Evolutionary conservation across 2,113 vertebrate species (phyloP).

Genomic region (Onychostruthus taczanowskii): DNA sequence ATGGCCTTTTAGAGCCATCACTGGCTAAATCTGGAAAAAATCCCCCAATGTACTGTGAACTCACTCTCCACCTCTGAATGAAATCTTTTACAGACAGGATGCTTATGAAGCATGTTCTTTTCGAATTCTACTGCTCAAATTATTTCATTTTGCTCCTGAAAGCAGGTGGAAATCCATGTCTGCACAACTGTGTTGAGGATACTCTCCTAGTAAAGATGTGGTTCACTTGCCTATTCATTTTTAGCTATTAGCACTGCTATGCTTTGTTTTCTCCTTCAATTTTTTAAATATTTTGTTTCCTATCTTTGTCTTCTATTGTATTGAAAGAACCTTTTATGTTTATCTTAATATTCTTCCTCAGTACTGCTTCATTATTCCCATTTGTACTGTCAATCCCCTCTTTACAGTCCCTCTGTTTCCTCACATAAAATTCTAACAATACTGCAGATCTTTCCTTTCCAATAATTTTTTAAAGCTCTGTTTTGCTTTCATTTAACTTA

Average conservation of each 20-base stretch:
- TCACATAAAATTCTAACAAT: constrained; percentile 14
- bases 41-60: fast-evolving
- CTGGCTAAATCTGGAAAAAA: neutral
- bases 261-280: neutral
- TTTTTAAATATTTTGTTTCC: neutral
- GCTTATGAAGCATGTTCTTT: neutral
- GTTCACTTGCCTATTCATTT: neutral
- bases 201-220: neutral
- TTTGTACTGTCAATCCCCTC: neutral
- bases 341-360: constrained; percentile 6
- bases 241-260: neutral
- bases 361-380: constrained; percentile 15
- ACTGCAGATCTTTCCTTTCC: neutral
- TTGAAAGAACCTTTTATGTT: neutral
- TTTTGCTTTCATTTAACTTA: constrained; percentile 41
- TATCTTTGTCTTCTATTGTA: neutral
- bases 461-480: constrained; percentile 15
- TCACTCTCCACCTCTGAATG: neutral
- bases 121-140: neutral
- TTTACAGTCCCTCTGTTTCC: constrained; percentile 36
- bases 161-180: neutral
- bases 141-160: neutral
- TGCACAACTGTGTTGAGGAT: neutral
- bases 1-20: neutral
- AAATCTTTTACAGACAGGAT: neutral